Base-by-base conservation (phyloP, 2,797 vertebrate species). In the Hipposideros larvatus region DNA sequence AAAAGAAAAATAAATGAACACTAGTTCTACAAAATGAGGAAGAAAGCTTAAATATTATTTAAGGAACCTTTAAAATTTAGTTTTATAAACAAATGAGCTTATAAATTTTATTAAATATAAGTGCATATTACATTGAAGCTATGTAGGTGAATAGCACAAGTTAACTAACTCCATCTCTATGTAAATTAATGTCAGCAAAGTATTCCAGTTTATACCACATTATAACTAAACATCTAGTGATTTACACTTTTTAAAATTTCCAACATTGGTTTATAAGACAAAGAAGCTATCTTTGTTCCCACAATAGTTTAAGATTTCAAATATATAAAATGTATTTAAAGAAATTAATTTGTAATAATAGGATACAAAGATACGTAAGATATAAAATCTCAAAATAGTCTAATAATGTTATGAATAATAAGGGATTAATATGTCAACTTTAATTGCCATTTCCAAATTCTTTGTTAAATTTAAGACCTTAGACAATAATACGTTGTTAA, bases 11-110 rank as follows among this genome's bases (percentile, higher is more conserved):
- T 2, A 71, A 5, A 68, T 73, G 11, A 26, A 5, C 6, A 71
- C 9, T 78, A 18, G 8, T 28, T 74, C 26, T 68, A 41, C 8
- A 71, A 85, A 70, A 84, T 73, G 7, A 84, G 7, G 10, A 68
- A 51, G 57, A 73, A 68, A 82, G 18, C 24, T 83, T 77, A 82
- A 94, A 48, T 70, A 43, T 86, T 21, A 94, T 94, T 48, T 95
- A 59, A 79, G 4, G 2, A 57, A 1, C 43, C 11, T 90, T 92
- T 79, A 71, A 70, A 86, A 82, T 77, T 92, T 59, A 82, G 37
- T 34, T 91, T 89, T 63, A 31, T 63, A 80, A 70, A 68, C 13
- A 61, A 1, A 31, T 31, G 59, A 16, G 13, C 51, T 89, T 92
- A 4, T 87, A 78, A 83, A 41, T 63, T 85, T 11, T 41, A 37